Conservation (phyloP, 2,113 vertebrate genomes). For the Oxyura jamaicensis region DNA sequence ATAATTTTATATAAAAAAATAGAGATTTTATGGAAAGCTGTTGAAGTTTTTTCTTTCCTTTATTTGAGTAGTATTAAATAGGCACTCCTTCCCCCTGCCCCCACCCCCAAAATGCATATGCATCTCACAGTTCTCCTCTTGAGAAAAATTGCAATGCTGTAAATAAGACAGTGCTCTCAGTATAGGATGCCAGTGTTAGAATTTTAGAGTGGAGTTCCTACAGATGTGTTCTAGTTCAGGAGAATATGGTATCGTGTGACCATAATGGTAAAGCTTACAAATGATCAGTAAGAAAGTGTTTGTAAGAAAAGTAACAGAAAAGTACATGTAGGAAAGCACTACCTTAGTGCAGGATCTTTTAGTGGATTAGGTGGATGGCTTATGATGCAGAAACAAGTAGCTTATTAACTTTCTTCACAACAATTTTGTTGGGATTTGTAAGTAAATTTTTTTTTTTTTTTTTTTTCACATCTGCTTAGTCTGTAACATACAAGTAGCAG, state of each 20-base stretch:
- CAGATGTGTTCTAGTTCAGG: neutral
- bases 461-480: neutral
- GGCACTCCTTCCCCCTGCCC: rapidly evolving
- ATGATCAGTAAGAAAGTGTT: neutral
- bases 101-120: neutral
- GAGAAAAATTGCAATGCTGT: neutral
- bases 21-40: neutral
- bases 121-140: neutral
- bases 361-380: neutral
- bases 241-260: neutral
- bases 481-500: neutral
- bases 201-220: neutral
- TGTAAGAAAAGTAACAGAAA: neutral
- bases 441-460: too few relatives aligned
- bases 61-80: neutral
- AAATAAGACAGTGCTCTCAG: neutral
- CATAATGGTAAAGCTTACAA: neutral
- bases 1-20: neutral
- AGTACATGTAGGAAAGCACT: neutral
- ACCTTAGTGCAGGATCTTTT: neutral
- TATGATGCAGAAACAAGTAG: neutral
- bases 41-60: neutral
- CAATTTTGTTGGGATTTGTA: neutral
- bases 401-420: neutral
- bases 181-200: neutral